A percentile compares a stretch with the other conserved stretches of the same genome.
These are phyloP conservation scores for Neoarius graeffei DNA, from an alignment of 2,113 vertebrate genomes.

Conservation along the genomic window DNA sequence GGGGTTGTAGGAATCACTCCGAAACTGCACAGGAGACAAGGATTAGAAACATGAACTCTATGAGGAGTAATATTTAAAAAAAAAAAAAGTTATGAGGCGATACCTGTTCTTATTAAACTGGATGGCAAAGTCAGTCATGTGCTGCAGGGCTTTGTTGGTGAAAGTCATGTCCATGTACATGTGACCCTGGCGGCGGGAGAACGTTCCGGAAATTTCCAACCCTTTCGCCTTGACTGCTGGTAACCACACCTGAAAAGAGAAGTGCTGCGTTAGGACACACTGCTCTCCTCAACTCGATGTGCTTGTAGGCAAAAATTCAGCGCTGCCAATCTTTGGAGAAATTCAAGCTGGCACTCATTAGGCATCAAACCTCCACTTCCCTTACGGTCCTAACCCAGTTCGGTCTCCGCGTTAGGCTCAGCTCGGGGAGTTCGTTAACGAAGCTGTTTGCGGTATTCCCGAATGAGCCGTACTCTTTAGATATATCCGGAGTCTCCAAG, in stretches of 20 bases:
- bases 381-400: conserved; percentile 34
- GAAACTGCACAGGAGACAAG: conserved; percentile 73
- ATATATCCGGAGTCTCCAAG: neutral
- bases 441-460: neutral
- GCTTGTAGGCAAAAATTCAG: neutral
- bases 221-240: conserved; percentile 98
- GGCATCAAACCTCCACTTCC: neutral
- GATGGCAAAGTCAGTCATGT: conserved; percentile 98
- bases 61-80: neutral
- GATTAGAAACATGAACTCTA: neutral
- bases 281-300: neutral
- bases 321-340: neutral
- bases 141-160: conserved; percentile 96
- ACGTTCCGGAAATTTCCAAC: conserved; percentile 93
- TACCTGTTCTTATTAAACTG: conserved; percentile 99
- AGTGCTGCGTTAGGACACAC: neutral
- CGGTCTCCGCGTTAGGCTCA: neutral
- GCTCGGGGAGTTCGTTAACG: conserved; percentile 21
- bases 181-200: conserved; percentile 93
- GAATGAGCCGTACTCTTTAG: neutral
- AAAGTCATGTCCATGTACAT: conserved; percentile 99
- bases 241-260: conserved; percentile 85
- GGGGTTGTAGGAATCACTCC: conserved; percentile 94
- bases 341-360: neutral
- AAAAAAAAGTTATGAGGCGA: conserved; percentile 40